Conservation (phyloP, 2,797 vertebrate species). For the Mergus octosetaceus region DNA sequence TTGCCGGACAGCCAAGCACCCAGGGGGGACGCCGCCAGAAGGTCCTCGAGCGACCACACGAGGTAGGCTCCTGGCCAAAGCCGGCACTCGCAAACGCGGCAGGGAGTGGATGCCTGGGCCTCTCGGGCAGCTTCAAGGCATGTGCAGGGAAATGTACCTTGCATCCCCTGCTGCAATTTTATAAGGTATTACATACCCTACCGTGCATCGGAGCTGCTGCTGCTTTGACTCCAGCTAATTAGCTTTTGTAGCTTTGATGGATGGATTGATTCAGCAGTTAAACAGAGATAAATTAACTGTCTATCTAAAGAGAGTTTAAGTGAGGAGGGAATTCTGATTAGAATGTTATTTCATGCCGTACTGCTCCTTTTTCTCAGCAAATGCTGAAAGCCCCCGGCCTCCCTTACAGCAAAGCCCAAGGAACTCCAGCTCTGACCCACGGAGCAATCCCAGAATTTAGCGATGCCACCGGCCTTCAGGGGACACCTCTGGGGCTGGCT, state of each 20-base stretch:
- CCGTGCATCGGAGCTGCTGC: background rate
- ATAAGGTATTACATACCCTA: background rate
- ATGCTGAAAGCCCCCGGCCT: fast-evolving
- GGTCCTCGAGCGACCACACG: fast-evolving
- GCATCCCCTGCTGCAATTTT: background rate
- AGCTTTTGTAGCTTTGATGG: slow-evolving; percentile 66
- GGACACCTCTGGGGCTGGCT: fast-evolving
- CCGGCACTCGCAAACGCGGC: background rate
- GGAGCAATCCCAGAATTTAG: background rate
- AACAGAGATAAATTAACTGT: slow-evolving; percentile 77
- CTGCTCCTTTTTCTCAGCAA: slow-evolving; percentile 33
- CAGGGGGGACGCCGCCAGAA: background rate
- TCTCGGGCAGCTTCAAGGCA: background rate
- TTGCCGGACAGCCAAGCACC: background rate
- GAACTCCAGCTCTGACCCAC: background rate
- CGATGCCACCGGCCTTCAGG: background rate
- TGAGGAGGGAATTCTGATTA: slow-evolving; percentile 69
- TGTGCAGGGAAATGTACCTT: background rate
- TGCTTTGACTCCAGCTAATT: slow-evolving; percentile 58
- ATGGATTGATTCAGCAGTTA: slow-evolving; percentile 72
- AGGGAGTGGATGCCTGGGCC: background rate
- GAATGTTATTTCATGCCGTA: slow-evolving; percentile 61
- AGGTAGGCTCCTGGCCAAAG: background rate
- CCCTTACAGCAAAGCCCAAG: fast-evolving
- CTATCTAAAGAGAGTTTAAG: slow-evolving; percentile 59